Base-by-base conservation (phyloP, 2,113 vertebrate genomes). In the Stegostoma tigrinum region DNA sequence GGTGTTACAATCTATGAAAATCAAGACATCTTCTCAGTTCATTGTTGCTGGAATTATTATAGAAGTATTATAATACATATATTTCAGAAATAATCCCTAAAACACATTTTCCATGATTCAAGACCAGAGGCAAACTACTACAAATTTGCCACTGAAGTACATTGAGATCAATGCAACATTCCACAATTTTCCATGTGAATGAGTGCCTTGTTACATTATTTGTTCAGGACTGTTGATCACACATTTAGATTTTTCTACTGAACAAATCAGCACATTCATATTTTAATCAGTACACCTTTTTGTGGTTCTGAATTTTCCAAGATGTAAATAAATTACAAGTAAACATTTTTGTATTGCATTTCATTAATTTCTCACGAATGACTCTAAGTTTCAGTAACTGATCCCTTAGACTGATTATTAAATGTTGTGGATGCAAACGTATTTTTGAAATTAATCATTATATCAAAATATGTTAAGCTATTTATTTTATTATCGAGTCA, bases 21-120 rank as follows among this genome's bases (percentile, higher is more conserved):
- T 95, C 94, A 95, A 95, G 27, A 24, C 24, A 95, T 45, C 89
- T 66, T 95, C 72, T 75, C 94, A 52, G 45, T 70, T 95, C 94
- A 94, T 70, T 95, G 42, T 52, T 72, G 45, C 17, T 95, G 94
- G 70, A 95, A 38, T 83, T 21, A 83, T 83, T 45, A 83, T 42
- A 2, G 78, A 38, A 64, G 52, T 90, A 61, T 61, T n/a, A 90
- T 61, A 61, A 30, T 12, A 61, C 27, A 64, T 89, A 55, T 72
- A 52, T 95, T 72, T 95, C 45, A 95, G 42, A 95, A 95, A 34
- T n/a, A 45, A 12, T 95, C n/a, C 94, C 52, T 70, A 42, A 95
- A 95, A 75, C 67, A 95, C 27, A 75, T 95, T 72, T 72, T 30
- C 45, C 68, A 52, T 30, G 15, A 52, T 95, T 5, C 45, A 72